Base-by-base conservation (phyloP, 1,140 invertebrate species). In the Eriocheir sinensis region DNA sequence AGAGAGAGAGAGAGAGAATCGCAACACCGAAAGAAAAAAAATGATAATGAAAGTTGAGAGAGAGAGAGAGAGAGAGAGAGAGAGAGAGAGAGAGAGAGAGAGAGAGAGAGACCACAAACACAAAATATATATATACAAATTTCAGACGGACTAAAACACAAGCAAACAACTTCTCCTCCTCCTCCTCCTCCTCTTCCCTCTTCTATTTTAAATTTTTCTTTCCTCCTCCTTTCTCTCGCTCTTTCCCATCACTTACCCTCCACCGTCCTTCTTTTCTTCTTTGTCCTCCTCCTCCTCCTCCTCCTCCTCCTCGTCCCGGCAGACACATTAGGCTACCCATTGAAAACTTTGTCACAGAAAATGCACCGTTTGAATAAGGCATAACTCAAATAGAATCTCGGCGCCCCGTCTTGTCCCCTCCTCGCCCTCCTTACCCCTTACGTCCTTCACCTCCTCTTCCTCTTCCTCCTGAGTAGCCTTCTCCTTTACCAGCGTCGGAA, bases 281-380 rank as follows among this genome's bases (percentile, higher is more conserved):
- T 32, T 48, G n/a, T 32, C 41, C 88, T 53, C 89, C 15, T 53
- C 30, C 53, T 38, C 89, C 2, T 48, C 44, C n/a, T 17, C 21
- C 27, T 30, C 38, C 17, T 9, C 90, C 27, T 3, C 88, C 38
- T 72, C 79, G n/a, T 44, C 72, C 79, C 90, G 38, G 12, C 90
- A 72, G 38, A 92, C 90, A 92, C 90, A 91, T 92, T 92, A 92
- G 79, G 90, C 30, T 79, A 92, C 38, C 90, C 60, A 92, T 92
- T 92, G 90, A 92, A 92, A 92, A 92, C 90, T 92, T 92, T 79
- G 72, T 92, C 90, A 79, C 90, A 92, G 90, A 92, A 92, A 92
- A 92, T 92, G 90, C 79, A 92, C 90, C 60, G 90, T 92, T 92
- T 92, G 90, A 92, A 92, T 92, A 92, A 92, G 72, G 60, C 90